These are phyloP conservation scores for Scelioninae gen. 2 DNA, from an alignment of 2,888 invertebrate species.

Conservation along the genomic window DNA sequence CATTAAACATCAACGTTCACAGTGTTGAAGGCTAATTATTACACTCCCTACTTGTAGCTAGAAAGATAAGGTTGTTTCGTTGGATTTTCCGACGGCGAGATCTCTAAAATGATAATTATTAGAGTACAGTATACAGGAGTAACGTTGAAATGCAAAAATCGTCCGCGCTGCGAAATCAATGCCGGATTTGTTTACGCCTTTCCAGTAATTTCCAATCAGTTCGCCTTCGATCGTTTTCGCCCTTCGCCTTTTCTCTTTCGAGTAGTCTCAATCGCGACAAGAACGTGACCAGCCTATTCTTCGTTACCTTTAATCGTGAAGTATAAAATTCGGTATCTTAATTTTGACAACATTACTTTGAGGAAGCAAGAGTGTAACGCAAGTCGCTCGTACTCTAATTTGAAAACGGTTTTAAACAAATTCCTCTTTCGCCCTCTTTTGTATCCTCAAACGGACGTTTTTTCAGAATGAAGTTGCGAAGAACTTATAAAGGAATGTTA, in stretches of 20 bases:
- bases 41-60: constrained; percentile 52
- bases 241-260: too few relatives aligned
- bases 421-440: constrained; percentile 47
- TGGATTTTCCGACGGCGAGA: constrained; percentile 48
- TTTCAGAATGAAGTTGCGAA: constrained; percentile 36
- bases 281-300: too few relatives aligned
- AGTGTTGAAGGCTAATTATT: constrained; percentile 57
- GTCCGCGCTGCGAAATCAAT: constrained; percentile 30
- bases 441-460: constrained; percentile 41
- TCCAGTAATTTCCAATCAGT: neutral
- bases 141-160: constrained; percentile 27
- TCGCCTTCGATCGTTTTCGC: too few relatives aligned
- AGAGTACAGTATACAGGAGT: constrained; percentile 36
- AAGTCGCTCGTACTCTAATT: constrained; percentile 37
- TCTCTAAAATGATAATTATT: constrained; percentile 47
- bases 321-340: neutral
- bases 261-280: too few relatives aligned
- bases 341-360: constrained; percentile 17
- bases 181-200: constrained; percentile 8
- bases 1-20: constrained; percentile 58
- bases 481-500: constrained; percentile 56
- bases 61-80: constrained; percentile 51
- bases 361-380: constrained; percentile 40
- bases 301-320: too few relatives aligned
- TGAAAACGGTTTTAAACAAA: constrained; percentile 30